Conservation (phyloP, 1,140 invertebrate species). For the Pseudomyrmex sp. region DNA sequence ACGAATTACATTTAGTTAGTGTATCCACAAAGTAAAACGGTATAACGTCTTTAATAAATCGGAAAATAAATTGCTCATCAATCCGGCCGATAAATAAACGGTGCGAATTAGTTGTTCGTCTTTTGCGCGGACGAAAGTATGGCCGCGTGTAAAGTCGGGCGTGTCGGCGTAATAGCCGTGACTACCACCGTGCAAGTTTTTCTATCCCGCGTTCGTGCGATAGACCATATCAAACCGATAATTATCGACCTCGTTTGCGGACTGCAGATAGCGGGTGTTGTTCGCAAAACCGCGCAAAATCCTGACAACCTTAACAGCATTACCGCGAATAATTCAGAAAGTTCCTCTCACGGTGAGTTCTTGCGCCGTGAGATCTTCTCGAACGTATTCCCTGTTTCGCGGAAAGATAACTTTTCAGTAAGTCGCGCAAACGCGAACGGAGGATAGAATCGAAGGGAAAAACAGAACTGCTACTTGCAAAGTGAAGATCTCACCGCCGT, state of each 20-base stretch:
- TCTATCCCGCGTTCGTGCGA: constrained; percentile 44
- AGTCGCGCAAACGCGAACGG: neutral
- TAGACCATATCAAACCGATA: constrained; percentile 63
- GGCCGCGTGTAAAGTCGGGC: constrained; percentile 15
- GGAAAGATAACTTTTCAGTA: constrained; percentile 22
- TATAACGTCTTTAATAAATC: constrained; percentile 3
- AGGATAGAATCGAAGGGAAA: neutral
- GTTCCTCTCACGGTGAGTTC: constrained; percentile 23
- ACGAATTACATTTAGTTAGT: neutral
- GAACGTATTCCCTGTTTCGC: neutral
- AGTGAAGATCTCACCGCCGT: neutral
- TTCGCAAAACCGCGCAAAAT: constrained; percentile 32
- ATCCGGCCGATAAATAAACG: constrained; percentile 27
- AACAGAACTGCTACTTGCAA: constrained; percentile 6
- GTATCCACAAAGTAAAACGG: neutral
- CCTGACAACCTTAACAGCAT: neutral
- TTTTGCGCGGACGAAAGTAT: constrained; percentile 31
- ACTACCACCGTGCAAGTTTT: constrained; percentile 28
- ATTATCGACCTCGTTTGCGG: constrained; percentile 52
- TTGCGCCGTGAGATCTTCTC: neutral
- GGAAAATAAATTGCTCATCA: constrained; percentile 16
- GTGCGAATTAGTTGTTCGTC: constrained; percentile 30
- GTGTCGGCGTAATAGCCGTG: constrained; percentile 30
- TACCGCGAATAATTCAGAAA: constrained; percentile 7
- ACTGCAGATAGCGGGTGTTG: constrained; percentile 47